These are phyloP conservation scores for Adrianichthys oophorus DNA, from an alignment of 2,797 vertebrate species.

Conservation along the genomic window DNA sequence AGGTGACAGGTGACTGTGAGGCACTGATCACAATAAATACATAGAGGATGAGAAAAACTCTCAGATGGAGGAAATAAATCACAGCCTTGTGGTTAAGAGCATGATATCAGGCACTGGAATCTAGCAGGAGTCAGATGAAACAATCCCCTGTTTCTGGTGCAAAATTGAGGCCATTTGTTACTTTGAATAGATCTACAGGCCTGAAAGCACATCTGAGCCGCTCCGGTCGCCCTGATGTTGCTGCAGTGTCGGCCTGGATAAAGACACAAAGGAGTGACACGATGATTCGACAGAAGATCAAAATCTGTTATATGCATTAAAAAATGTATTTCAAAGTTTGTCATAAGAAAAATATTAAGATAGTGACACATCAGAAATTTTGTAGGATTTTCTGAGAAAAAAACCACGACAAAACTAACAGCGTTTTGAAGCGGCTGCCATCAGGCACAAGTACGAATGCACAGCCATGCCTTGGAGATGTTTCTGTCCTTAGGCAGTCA, in stretches of 20 bases:
- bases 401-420: too few relatives aligned
- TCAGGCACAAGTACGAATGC: too few relatives aligned
- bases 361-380: too few relatives aligned
- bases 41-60: slow-evolving; percentile 1
- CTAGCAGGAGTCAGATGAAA: slow-evolving; percentile 46
- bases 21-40: neutral
- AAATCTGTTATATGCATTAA: neutral
- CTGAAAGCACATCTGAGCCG: slow-evolving; percentile 50
- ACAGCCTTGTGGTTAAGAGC: slow-evolving; percentile 16
- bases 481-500: too few relatives aligned
- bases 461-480: too few relatives aligned
- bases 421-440: too few relatives aligned
- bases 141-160: slow-evolving; percentile 39
- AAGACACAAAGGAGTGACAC: neutral
- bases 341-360: too few relatives aligned
- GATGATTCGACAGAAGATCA: slow-evolving; percentile 5
- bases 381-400: too few relatives aligned
- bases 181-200: slow-evolving; percentile 45
- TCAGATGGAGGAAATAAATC: slow-evolving; percentile 25
- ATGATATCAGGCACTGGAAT: slow-evolving; percentile 41
- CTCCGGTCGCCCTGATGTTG: slow-evolving; percentile 24
- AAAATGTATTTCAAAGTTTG: too few relatives aligned
- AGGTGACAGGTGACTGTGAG: neutral
- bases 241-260: slow-evolving; percentile 23
- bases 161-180: slow-evolving; percentile 59